These are phyloP conservation scores for Drosophila ercepeae DNA, from an alignment of 1,140 invertebrate genomes.

Conservation along the genomic window DNA sequence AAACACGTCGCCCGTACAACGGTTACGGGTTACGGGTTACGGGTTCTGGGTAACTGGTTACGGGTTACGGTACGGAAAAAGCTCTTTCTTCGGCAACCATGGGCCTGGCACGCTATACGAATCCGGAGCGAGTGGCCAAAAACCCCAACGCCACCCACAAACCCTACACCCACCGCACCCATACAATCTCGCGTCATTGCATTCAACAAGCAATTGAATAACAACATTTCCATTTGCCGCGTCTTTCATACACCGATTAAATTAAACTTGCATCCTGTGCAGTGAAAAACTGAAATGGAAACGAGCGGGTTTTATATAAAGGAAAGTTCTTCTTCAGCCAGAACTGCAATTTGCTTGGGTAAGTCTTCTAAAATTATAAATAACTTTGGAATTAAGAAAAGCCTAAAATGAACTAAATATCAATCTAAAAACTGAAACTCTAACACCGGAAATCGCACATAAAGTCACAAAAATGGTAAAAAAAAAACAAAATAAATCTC, in stretches of 20 bases:
- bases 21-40: constrained; percentile 14
- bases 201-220: constrained; percentile 76
- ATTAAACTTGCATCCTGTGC: constrained; percentile 61
- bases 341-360: no score
- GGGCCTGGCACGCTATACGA: constrained; percentile 45
- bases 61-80: not conserved
- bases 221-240: constrained; percentile 72
- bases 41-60: not conserved
- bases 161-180: not conserved
- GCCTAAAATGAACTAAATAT: no score
- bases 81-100: constrained; percentile 27
- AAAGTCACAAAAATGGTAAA: constrained; percentile 3
- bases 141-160: constrained; percentile 6
- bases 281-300: not conserved
- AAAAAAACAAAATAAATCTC: constrained; percentile 56
- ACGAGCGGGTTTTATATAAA: constrained; percentile 9
- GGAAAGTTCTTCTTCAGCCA: not conserved
- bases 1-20: constrained; percentile 60
- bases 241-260: constrained; percentile 70
- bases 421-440: no score
- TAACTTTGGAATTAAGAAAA: not conserved
- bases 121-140: constrained; percentile 57
- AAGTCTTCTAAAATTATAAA: no score
- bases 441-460: constrained; percentile 20
- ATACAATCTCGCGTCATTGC: constrained; percentile 51